Conservation (phyloP, 1,140 invertebrate genomes). For the Drosophila ercepeae region DNA sequence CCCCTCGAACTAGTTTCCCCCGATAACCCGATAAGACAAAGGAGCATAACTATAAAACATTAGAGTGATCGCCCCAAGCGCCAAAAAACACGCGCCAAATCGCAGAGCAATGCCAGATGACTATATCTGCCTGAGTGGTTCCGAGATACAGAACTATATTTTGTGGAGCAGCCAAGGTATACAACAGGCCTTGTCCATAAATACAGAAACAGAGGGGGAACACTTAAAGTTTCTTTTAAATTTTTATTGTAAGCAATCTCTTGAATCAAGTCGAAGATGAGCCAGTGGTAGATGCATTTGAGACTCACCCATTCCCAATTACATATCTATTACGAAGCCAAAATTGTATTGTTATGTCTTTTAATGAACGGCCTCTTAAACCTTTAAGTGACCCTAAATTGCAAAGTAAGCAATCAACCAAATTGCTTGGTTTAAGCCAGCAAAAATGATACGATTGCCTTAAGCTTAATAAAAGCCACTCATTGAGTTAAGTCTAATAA, state of each 20-base stretch:
- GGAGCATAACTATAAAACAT: conserved; percentile 42
- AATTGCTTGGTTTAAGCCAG: conserved; percentile 10
- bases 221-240: background rate
- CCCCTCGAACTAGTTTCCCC: conserved; percentile 21
- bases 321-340: background rate
- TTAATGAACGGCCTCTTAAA: background rate
- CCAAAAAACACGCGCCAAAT: conserved; percentile 44
- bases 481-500: background rate
- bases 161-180: background rate
- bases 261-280: conserved; percentile 7
- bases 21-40: conserved; percentile 67
- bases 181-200: background rate
- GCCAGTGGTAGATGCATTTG: background rate
- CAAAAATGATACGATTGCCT: conserved; percentile 36
- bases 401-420: conserved; percentile 31
- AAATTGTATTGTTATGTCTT: background rate
- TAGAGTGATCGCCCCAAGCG: conserved; percentile 43
- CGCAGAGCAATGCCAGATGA: conserved; percentile 43
- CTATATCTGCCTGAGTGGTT: conserved; percentile 25
- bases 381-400: conserved; percentile 41
- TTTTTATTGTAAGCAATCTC: conserved; percentile 4
- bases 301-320: background rate
- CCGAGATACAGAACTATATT: background rate
- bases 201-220: background rate
- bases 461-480: background rate